Conservation (phyloP, 35 echinoderm and acorn worm genomes). For the Ophiothrix spiculata region DNA sequence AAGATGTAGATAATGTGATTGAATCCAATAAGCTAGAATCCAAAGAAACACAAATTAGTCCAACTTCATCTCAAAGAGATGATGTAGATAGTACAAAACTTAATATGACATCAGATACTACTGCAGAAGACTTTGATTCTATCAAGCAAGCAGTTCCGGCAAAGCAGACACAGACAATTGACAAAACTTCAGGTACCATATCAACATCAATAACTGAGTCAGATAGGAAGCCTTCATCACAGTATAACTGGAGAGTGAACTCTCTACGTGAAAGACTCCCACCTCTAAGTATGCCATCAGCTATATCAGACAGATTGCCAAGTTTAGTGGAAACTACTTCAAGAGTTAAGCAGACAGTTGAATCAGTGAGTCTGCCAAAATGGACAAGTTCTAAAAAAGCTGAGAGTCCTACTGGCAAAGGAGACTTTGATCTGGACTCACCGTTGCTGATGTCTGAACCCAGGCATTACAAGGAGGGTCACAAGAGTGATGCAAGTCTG, state of each 20-base stretch:
- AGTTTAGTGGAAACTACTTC: background rate
- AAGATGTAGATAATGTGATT: background rate
- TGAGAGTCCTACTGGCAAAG: background rate
- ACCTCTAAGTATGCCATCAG: background rate
- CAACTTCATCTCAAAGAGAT: too few relatives aligned
- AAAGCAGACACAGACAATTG: background rate
- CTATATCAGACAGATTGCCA: conserved; percentile 8
- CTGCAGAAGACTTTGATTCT: background rate
- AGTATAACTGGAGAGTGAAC: background rate
- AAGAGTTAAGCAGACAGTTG: background rate
- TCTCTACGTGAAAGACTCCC: background rate
- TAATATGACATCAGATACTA: background rate
- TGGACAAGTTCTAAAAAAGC: background rate
- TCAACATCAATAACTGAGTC: background rate
- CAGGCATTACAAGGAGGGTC: background rate
- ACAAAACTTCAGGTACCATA: background rate
- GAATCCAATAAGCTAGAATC: too few relatives aligned
- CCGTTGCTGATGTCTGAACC: background rate
- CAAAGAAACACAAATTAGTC: too few relatives aligned
- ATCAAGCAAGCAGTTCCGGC: background rate
- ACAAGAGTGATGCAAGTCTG: background rate
- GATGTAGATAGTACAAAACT: too few relatives aligned
- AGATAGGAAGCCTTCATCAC: background rate
- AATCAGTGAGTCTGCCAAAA: background rate
- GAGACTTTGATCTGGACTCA: background rate